Base-by-base conservation (phyloP, 37 sponge, comb jelly and placozoan genomes). In the Cladorhizidae sp. region DNA sequence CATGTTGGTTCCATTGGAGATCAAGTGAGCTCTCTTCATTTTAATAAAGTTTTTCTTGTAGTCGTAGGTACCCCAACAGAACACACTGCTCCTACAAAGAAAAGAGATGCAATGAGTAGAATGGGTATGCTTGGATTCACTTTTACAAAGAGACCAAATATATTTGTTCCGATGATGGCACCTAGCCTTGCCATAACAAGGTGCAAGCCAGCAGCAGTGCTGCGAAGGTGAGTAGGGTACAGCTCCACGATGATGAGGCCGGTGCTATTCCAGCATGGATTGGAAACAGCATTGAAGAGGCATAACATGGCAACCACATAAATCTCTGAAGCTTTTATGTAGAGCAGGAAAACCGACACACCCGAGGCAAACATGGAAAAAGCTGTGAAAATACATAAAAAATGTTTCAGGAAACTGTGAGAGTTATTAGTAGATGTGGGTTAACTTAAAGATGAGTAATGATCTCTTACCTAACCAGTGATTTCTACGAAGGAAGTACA, bases 171-270 rank as follows among this genome's bases (percentile, higher is more conserved):
- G 0, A 85, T 18, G 35, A 90, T 90, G 20, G 91, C 91, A 51
- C 91, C 91, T 62, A 90, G 72, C 40, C 91, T 81, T 41, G 82
- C 82, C 61, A 77, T 61, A 17, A 85, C 25, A 5, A 85, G 73
- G 49, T 78, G 82, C 0, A 90, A 40, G 0, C 86, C 91, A 14
- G 43, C 28, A 8, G 91, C 77, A 54, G 86, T 85, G 26, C 82
- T 29, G 38, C 91, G 85, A 39, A 89, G 86, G 31, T 80, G 76
- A 15, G 93, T 93, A 2, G 93, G 91, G 57, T 81, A 93, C 49
- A 93, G 42, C 45, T 93, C 92, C 22, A 72, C 64, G 17, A 59
- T 70, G 63, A 92, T 28, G 3, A 92, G 85, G 25, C 74, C 72
- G 40, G 74, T 42, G 31, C 75, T 76, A 38, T 80, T 92, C 92